Base-by-base conservation (phyloP, 2,888 invertebrate genomes). In the Cataglyphis rosenhaueri region DNA sequence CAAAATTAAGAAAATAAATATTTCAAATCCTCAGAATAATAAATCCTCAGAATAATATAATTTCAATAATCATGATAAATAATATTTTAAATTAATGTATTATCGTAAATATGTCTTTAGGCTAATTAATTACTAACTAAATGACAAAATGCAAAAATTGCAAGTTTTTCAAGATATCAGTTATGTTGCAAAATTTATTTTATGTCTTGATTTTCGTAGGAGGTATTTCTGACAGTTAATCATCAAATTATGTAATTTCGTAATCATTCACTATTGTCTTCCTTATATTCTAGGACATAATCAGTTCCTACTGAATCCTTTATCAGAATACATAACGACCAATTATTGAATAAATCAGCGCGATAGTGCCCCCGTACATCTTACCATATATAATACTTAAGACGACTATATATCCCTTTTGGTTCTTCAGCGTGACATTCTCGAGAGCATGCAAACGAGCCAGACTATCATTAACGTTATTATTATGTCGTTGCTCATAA, bases 391-490 rank as follows among this genome's bases (percentile, higher is more conserved):
- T 44, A 44, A 74, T 35, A 32, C 41, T 62, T 62, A 48, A 25
- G 35, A 41, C 18, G n/a, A 52, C 29, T 57, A 70, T 29, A 48
- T 82, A 79, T 59, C 85, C 84, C 86, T 87, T 84, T 29, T 29
- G 29, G 87, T 82, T 84, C 86, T 85, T 84, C 84, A 65, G 65
- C 35, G 29, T 38, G 15, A 52, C 35, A n/a, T 68, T 79, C 66
- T 48, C 44, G 61, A 32, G 70, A 68, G 82, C 83, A 88, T 82
- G 82, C 83, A 85, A 79, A 85, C 52, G 25, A 65, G 8, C 25
- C n/a, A 29, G 59, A 52, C 29, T 52, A 32, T 79, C 74, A 48
- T 81, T 70, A 78, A 82, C 79, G 59, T 74, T 62, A 78, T 74
- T 62, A 78, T 74, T 82, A 55, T 18, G 48, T 65, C 73, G 75